Base-by-base conservation (phyloP, 1,140 invertebrate genomes). In the Zaprionus camerounensis region DNA sequence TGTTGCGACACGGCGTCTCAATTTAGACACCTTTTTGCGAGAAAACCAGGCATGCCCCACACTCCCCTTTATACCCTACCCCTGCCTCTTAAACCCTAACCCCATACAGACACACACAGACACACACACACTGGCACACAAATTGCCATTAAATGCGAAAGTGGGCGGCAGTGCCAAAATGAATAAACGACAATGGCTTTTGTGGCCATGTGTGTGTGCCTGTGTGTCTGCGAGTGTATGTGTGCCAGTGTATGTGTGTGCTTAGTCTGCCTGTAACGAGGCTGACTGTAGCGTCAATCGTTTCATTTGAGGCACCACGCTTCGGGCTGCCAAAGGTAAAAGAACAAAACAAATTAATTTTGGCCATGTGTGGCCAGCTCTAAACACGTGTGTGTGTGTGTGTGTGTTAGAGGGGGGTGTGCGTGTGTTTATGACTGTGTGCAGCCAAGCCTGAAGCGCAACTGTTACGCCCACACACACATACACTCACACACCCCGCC, bases 341-440 rank as follows among this genome's bases (percentile, higher is more conserved):
- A 78, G 74, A 81, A 85, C 85, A 85, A 90, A 90, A 90, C 84
- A 88, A 88, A 90, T 88, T 88, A 85, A 90, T 88, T 88, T 87
- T 80, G 71, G 71, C 62, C 62, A 53, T 74, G 64, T 64, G 70
- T 36, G 64, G 36, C 75, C 78, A 71, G 61, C 28, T 58, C 51
- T 59, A 66, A 46, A 17, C 58, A 63, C 41, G 34, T 46, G 34
- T 65, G 34, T 57, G 49, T 65, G 34, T 57, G 20, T 20, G 49
- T 64, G 72, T 65, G 55, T 65, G 17, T 61, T n/a, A 13, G 17
- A 53, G 51, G 28, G 17, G 31, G 20, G n/a, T 64, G 57, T 17
- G 70, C 41, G 64, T 69, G 49, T 73, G 71, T 58, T 74, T 74
- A 74, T 56, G 71, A 55, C 62, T 62, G 41, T 46, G 38, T 62